Evolutionary conservation across 2,888 invertebrate species (phyloP), one percentile per base, ranked within the genome.

Genomic region (Graphium colonna): DNA sequence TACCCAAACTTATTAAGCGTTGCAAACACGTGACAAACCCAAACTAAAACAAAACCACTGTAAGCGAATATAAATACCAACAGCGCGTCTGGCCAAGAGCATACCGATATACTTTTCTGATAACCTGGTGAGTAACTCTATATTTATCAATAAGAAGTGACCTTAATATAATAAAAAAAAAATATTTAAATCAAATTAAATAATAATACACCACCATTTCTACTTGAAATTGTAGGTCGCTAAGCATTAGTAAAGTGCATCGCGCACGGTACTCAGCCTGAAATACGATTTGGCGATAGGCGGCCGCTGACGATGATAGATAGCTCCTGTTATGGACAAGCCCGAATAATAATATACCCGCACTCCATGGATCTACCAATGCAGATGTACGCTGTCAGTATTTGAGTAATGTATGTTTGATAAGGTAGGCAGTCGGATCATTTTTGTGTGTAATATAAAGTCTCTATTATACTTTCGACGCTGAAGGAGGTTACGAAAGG

Each of bases 291-390:
- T 51, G 63, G 57, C 73, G 77, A 78, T 77, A 80, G 77, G 74
- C 73, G 76, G 69, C 68, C 63, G 63, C 65, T 73, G 80, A 84
- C 83, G 82, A 77, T 82, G 85, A 86, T 84, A 79, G 82, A 87
- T 85, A 79, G 64, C 61, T 60, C 64, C 50, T 21, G 40, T 40
- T 49, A 53, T 33, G 18, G 60, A 58, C 63, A 64, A 61, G 63
- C 65, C 57, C 66, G 60, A 73, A 75, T 63, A 65, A 69, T 66
- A 67, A 69, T 70, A 71, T 62, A 60, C 58, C 59, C 44, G 58
- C 59, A 64, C 62, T 69, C 66, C 68, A 71, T 21, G 21, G 5
- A 21, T 70, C 65, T 67, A 58, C 55, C 56, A 59, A 59, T 62
- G 65, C 61, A 64, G 62, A 61, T 60, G 61, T 65, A 67, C 65